Evolutionary conservation across 2,888 invertebrate species (phyloP), one percentile per base, ranked within the genome.

Genomic region (Atethmia centrago): DNA sequence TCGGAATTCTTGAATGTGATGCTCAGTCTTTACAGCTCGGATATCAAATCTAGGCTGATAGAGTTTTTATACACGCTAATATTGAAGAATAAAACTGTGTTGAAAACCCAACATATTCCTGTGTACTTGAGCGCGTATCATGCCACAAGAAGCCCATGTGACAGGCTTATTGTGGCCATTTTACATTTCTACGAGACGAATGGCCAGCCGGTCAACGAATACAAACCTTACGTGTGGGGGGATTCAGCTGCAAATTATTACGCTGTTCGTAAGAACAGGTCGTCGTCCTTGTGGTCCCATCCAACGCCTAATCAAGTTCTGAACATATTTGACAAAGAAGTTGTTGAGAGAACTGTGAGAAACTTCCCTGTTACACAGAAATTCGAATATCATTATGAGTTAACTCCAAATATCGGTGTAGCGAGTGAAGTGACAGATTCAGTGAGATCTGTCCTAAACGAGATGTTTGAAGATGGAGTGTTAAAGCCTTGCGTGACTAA

Each of bases 191-290:
- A 98, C 93, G 98, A 98, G 94, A 94, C 94, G 77, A 97, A 97
- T 88, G 97, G 97, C 68, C 95, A 97, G 75, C 97, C 97, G 31
- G 95, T 98, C 19, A 95, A 96, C 66, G 96, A 97, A 86, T 98
- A 97, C 91, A 97, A 98, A 80, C 99, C 99, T 0, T 98, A 98
- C 88, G 94, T 99, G 0, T 99, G 98, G 98, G 98, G 99, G 0
- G 97, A 97, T 90, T 97, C 98, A 4, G 99, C 98, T 0, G 97
- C 98, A 0, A 97, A 97, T 67, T 97, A 98, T 90, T 98, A 98
- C 90, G 97, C 98, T 2, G 96, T 98, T 0, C 96, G 97, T 66
- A 96, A 97, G 78, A 95, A 93, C 67, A 94, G 96, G 74, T 90
- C 94, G 0, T 90, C 96, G 3, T 97, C 97, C 31, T 90, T 98